These are phyloP conservation scores for Leptinotarsa haldemani DNA, from an alignment of 2,888 invertebrate species.

Conservation along the genomic window DNA sequence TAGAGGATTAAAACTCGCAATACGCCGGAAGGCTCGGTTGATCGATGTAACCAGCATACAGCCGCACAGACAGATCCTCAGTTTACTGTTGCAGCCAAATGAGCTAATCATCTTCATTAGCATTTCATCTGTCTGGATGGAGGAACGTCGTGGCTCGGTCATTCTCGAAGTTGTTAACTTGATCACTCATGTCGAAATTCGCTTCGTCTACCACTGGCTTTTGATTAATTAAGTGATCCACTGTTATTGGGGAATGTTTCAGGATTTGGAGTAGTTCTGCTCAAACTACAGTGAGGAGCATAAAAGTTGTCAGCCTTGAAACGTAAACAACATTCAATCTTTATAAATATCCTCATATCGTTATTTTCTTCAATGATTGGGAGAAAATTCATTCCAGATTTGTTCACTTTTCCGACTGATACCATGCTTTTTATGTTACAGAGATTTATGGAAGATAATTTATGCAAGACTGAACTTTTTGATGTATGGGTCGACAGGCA, in stretches of 20 bases:
- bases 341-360: too few relatives aligned
- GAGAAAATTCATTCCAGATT: too few relatives aligned
- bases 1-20: slow-evolving; percentile 64
- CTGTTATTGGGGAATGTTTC: not conserved
- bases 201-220: slow-evolving; percentile 21
- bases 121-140: slow-evolving; percentile 44
- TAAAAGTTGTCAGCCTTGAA: too few relatives aligned
- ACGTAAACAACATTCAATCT: too few relatives aligned
- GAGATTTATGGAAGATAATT: too few relatives aligned
- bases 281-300: too few relatives aligned
- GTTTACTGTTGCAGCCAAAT: slow-evolving; percentile 54
- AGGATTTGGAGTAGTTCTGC: not conserved
- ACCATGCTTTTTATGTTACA: too few relatives aligned
- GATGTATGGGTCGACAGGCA: too few relatives aligned
- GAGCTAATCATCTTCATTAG: slow-evolving; percentile 60
- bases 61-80: slow-evolving; percentile 35
- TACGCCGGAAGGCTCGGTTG: slow-evolving; percentile 30
- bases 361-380: too few relatives aligned
- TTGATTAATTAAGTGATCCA: not conserved
- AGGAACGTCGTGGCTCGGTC: slow-evolving; percentile 32
- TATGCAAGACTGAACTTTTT: too few relatives aligned
- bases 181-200: slow-evolving; percentile 27
- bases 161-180: slow-evolving; percentile 41
- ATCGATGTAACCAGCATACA: slow-evolving; percentile 34
- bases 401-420: too few relatives aligned